These are phyloP conservation scores for Cephalopterus ornatus DNA, from an alignment of 2,113 vertebrate species.

Conservation along the genomic window DNA sequence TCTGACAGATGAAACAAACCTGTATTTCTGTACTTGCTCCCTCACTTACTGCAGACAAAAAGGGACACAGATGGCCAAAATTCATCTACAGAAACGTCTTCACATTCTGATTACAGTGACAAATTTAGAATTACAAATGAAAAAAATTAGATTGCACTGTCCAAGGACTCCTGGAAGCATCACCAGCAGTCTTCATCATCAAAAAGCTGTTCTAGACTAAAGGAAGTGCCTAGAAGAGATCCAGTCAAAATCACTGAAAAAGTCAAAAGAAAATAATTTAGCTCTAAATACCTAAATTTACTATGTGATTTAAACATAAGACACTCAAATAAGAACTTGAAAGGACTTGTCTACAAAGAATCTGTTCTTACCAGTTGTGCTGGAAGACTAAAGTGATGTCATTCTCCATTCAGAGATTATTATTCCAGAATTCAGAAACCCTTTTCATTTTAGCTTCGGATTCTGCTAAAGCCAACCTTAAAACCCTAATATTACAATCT, in stretches of 20 bases:
- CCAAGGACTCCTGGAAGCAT: not conserved
- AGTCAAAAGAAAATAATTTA: not conserved
- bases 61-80: not conserved
- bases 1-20: conserved; percentile 12
- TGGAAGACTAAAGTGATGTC: not conserved
- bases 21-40: conserved; percentile 4
- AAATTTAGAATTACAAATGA: not conserved
- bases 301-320: not conserved
- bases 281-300: not conserved
- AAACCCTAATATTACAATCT: conserved; percentile 28
- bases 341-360: not conserved
- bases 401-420: not conserved
- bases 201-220: not conserved
- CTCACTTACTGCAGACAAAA: not conserved
- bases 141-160: not conserved
- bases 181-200: not conserved
- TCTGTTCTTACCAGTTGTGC: not conserved
- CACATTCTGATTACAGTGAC: not conserved
- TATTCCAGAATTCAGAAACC: not conserved
- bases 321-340: not conserved
- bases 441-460: not conserved
- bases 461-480: conserved; percentile 12
- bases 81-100: not conserved
- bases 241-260: not conserved
- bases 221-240: not conserved